Evolutionary conservation across 35 echinoderm and acorn worm species (phyloP).

Genomic region (Ptychodera flava): DNA sequence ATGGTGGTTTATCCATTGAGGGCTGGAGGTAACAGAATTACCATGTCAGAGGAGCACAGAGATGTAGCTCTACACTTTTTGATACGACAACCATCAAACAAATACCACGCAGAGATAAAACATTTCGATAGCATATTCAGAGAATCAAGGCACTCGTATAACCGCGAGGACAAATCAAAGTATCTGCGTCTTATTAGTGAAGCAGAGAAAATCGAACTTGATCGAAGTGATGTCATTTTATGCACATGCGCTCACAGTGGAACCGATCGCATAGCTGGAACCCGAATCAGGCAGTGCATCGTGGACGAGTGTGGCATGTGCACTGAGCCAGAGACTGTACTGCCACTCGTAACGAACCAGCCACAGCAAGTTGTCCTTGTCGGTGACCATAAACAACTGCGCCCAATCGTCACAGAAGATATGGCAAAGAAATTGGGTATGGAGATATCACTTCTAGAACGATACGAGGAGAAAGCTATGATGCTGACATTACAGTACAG

Average conservation of each 20-base stretch:
- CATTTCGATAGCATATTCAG: slow-evolving; percentile 29
- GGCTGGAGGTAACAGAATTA: too few species aligned
- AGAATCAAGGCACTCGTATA: not conserved
- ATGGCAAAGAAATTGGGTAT: slow-evolving; percentile 41
- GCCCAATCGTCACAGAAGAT: slow-evolving; percentile 53
- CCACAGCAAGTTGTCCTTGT: slow-evolving; percentile 31
- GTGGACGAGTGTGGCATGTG: slow-evolving; percentile 70
- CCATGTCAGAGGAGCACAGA: not conserved
- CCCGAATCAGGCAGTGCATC: slow-evolving; percentile 20
- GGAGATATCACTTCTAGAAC: slow-evolving; percentile 73
- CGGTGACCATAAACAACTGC: slow-evolving; percentile 55
- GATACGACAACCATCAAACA: not conserved
- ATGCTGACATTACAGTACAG: slow-evolving; percentile 69
- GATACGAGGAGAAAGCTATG: slow-evolving; percentile 31
- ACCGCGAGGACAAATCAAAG: not conserved
- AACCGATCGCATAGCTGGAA: not conserved
- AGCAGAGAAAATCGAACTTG: not conserved
- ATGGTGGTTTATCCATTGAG: too few species aligned
- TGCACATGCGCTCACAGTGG: slow-evolving; percentile 47
- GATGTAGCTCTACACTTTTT: slow-evolving; percentile 26
- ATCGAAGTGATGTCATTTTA: slow-evolving; percentile 42
- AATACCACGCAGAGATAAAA: slow-evolving; percentile 28
- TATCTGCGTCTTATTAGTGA: not conserved
- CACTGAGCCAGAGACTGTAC: slow-evolving; percentile 55
- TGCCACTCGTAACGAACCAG: slow-evolving; percentile 27